Conservation (phyloP, 1,140 invertebrate species). For the Cyclina sinensis region DNA sequence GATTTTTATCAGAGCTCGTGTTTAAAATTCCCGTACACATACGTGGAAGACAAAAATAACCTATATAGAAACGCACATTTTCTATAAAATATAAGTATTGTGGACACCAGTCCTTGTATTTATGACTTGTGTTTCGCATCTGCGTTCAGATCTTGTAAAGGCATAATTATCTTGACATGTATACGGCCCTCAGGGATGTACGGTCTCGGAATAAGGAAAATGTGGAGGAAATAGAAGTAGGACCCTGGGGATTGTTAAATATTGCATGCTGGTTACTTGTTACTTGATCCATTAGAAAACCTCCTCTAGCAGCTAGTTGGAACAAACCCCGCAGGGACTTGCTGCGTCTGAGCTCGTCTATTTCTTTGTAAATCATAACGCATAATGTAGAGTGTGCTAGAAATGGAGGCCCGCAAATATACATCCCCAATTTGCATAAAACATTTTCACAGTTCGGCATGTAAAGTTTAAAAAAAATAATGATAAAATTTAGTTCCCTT, state of each 20-base stretch:
- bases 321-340: slow-evolving; percentile 17
- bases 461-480: too few species aligned
- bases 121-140: slow-evolving; percentile 42
- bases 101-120: slow-evolving; percentile 33
- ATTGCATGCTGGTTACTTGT: slow-evolving; percentile 58
- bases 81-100: slow-evolving; percentile 6
- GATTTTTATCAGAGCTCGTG: too few species aligned
- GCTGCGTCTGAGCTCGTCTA: slow-evolving; percentile 42
- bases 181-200: slow-evolving; percentile 34
- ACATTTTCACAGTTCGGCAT: neutral
- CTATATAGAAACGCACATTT: neutral
- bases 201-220: slow-evolving; percentile 44
- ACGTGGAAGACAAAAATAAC: too few species aligned
- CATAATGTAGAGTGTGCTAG: neutral
- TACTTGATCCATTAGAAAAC: slow-evolving; percentile 56
- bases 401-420: neutral
- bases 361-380: slow-evolving; percentile 52
- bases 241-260: slow-evolving; percentile 28
- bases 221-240: slow-evolving; percentile 56
- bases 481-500: too few species aligned
- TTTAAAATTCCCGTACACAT: too few species aligned
- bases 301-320: neutral
- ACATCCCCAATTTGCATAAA: neutral
- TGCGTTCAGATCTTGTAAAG: slow-evolving; percentile 19
- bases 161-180: slow-evolving; percentile 59